These are phyloP conservation scores for Drosophila gunungcola DNA, from an alignment of 1,140 invertebrate species.

Conservation along the genomic window DNA sequence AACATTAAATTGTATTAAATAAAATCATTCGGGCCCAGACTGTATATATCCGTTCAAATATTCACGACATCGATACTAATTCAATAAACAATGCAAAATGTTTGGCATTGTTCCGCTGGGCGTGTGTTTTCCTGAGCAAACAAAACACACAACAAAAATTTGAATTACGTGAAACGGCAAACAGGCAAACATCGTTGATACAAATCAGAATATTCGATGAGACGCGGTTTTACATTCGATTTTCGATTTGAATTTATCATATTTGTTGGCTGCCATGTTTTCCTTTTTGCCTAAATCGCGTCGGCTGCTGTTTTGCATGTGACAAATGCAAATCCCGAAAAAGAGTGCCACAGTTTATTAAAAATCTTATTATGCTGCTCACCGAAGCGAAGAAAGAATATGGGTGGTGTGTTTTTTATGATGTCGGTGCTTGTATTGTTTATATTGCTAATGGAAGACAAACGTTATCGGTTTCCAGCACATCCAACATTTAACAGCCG, in stretches of 20 bases:
- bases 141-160: conserved; percentile 10
- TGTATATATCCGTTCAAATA: conserved; percentile 2
- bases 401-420: conserved; percentile 22
- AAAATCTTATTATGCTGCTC: conserved; percentile 58
- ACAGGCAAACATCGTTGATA: conserved; percentile 23
- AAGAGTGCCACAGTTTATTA: conserved; percentile 62
- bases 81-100: conserved; percentile 69
- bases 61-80: conserved; percentile 62
- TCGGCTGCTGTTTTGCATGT: conserved; percentile 35
- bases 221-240: conserved; percentile 46
- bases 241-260: conserved; percentile 65
- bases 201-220: conserved; percentile 55
- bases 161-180: conserved; percentile 56
- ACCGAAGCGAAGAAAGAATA: conserved; percentile 8
- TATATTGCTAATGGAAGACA: conserved; percentile 69
- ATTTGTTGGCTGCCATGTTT: conserved; percentile 36
- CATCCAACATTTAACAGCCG: conserved; percentile 10
- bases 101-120: conserved; percentile 27
- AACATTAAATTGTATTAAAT: neutral
- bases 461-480: conserved; percentile 59
- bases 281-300: conserved; percentile 44
- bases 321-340: conserved; percentile 57
- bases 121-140: conserved; percentile 23
- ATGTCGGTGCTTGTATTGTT: conserved; percentile 55
- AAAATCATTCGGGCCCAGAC: conserved; percentile 5